A percentile compares a stretch with the other conserved stretches of the same genome.
Evolutionary conservation across 1,140 invertebrate genomes (phyloP).

Genomic region (Drosophila sucinea): DNA sequence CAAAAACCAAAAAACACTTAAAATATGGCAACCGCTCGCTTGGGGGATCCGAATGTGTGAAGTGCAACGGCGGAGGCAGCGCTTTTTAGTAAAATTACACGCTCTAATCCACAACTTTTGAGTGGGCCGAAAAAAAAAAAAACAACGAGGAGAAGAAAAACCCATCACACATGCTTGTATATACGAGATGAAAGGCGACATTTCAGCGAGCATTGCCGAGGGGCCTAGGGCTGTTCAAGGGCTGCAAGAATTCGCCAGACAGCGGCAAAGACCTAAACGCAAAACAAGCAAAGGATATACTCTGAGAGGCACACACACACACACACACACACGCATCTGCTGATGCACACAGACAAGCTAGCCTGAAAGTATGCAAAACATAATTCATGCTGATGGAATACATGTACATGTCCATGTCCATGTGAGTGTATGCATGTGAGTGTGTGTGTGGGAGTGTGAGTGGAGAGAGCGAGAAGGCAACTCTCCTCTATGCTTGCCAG

Average conservation of each 20-base stretch:
- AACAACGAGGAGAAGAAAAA: conserved; percentile 20
- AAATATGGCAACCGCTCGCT: conserved; percentile 47
- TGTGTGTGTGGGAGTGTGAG: not conserved
- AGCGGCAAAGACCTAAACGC: conserved; percentile 65
- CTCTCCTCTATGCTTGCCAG: conserved; percentile 24
- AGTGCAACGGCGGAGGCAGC: conserved; percentile 43
- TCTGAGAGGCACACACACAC: conserved; percentile 5
- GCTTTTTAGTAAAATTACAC: conserved; percentile 76
- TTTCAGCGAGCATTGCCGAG: conserved; percentile 46
- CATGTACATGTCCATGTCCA: conserved; percentile 56
- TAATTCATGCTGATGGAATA: conserved; percentile 82
- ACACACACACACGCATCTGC: conserved; percentile 10
- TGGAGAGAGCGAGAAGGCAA: not conserved
- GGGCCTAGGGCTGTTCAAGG: conserved; percentile 63
- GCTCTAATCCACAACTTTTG: conserved; percentile 77
- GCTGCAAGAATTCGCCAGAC: conserved; percentile 64
- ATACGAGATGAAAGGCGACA: conserved; percentile 70
- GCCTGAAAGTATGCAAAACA: conserved; percentile 75
- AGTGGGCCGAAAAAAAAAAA: conserved; percentile 39
- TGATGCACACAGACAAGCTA: conserved; percentile 14
- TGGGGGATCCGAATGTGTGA: conserved; percentile 37
- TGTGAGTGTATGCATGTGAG: not conserved
- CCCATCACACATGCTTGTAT: conserved; percentile 4
- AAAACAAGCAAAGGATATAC: conserved; percentile 50
- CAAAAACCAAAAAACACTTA: conserved; percentile 66